Percentiles rank a stretch among this genome's conserved stretches.
These are phyloP conservation scores for Champsocephalus gunnari DNA, from an alignment of 2,797 vertebrate species.

Conservation along the genomic window DNA sequence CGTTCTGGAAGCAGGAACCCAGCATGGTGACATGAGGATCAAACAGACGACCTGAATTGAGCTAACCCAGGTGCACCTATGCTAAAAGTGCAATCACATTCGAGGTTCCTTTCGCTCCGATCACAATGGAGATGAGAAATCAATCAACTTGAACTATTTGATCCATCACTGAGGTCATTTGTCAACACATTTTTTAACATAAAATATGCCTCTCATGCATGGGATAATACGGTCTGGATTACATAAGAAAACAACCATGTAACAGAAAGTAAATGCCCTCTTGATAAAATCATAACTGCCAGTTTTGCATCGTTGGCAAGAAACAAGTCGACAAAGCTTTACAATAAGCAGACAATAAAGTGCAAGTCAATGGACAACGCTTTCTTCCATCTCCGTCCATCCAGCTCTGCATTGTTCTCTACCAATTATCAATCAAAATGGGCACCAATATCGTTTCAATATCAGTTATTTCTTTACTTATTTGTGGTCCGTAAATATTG, in stretches of 20 bases:
- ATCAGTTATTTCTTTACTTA: no score
- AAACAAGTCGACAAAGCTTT: background rate
- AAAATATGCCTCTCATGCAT: background rate
- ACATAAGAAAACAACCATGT: background rate
- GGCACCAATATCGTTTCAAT: no score
- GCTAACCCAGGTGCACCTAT: slow-evolving; percentile 26
- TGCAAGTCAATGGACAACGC: no score
- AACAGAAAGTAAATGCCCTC: slow-evolving; percentile 2
- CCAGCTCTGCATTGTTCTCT: no score
- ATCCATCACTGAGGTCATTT: background rate
- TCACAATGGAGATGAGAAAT: background rate
- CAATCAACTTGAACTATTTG: background rate
- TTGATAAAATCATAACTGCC: background rate
- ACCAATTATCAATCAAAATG: no score
- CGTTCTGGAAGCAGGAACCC: slow-evolving; percentile 68
- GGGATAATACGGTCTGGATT: background rate
- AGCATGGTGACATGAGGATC: slow-evolving; percentile 65
- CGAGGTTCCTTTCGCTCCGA: background rate
- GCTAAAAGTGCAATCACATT: background rate
- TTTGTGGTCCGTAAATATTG: no score
- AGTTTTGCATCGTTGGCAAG: background rate
- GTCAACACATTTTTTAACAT: background rate
- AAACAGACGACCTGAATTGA: slow-evolving; percentile 56
- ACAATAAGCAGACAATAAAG: background rate
- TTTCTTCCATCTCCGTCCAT: no score